Evolutionary conservation across 2,888 invertebrate species (phyloP).

Genomic region (Globia sparganii): DNA sequence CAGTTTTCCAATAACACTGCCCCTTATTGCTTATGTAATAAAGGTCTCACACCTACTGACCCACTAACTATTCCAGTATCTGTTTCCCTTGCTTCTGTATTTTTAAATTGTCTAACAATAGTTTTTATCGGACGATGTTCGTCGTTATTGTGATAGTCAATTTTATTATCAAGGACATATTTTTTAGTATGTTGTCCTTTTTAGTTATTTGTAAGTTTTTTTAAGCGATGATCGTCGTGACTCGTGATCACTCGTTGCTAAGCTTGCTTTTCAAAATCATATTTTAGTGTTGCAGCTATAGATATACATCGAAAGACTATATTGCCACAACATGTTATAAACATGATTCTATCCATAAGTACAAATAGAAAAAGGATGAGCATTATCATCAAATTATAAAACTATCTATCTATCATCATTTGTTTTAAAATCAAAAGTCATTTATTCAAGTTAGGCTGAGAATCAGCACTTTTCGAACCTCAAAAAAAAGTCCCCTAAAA

Average conservation of each 20-base stretch:
- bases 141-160: conserved; percentile 3
- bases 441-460: too few relatives aligned
- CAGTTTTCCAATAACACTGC: conserved; percentile 47
- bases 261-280: background rate
- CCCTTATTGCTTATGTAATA: conserved; percentile 55
- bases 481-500: too few relatives aligned
- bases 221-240: too few relatives aligned
- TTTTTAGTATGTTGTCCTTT: background rate
- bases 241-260: background rate
- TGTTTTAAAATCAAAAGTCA: background rate
- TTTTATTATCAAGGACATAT: background rate
- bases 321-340: background rate
- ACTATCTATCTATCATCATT: background rate
- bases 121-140: conserved; percentile 35
- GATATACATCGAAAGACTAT: background rate
- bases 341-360: background rate
- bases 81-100: conserved; percentile 56
- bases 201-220: background rate
- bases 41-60: conserved; percentile 51
- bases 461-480: too few relatives aligned
- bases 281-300: background rate
- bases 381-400: background rate
- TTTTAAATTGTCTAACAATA: conserved; percentile 68
- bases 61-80: conserved; percentile 64
- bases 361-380: background rate